Conservation (phyloP, 2,888 invertebrate genomes). For the Gonocerus acuteangulatus region DNA sequence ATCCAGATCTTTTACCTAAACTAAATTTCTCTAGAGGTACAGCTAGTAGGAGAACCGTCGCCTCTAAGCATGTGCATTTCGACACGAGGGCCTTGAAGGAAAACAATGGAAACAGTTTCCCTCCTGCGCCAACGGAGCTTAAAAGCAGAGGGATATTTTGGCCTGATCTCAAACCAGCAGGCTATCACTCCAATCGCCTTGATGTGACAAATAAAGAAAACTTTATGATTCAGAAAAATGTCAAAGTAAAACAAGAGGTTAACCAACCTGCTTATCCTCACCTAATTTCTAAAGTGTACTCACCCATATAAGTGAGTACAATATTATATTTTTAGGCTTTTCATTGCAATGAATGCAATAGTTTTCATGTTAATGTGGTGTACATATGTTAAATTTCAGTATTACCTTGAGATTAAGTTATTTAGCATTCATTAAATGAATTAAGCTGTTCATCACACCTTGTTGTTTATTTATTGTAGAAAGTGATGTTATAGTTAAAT, state of each 20-base stretch:
- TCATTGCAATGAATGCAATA: no score
- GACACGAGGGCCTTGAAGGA: constrained; percentile 10
- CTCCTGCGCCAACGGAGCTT: neutral
- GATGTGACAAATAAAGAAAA: constrained; percentile 19
- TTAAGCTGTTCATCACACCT: no score
- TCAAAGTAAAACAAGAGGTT: neutral
- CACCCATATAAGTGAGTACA: neutral
- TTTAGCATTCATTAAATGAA: no score
- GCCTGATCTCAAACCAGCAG: constrained; percentile 1
- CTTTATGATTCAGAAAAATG: neutral
- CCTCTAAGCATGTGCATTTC: constrained; percentile 35
- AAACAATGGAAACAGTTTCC: neutral
- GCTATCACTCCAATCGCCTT: neutral
- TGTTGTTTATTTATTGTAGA: no score
- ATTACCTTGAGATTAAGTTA: no score
- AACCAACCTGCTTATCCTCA: neutral
- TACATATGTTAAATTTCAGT: no score
- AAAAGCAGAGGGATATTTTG: neutral
- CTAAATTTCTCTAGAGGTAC: constrained; percentile 42
- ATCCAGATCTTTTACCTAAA: constrained; percentile 41
- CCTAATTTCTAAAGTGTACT: neutral
- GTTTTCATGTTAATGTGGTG: no score
- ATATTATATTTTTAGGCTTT: neutral
- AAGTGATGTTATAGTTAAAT: no score
- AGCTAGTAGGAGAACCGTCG: neutral